Base-by-base conservation (phyloP, 2,797 vertebrate species). In the Lacerta bilineata region DNA sequence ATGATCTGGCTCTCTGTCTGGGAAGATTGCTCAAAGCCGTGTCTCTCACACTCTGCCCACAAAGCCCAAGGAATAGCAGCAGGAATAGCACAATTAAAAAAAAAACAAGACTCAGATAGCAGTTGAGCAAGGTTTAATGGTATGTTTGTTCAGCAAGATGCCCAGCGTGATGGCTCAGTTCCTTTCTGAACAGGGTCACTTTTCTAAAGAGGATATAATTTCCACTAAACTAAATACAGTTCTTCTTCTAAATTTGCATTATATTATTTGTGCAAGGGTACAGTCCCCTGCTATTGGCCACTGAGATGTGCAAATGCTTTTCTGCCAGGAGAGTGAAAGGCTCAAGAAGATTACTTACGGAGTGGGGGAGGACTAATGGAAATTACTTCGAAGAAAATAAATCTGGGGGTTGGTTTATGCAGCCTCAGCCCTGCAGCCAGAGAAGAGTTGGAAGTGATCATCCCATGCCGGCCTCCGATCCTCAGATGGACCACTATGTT, bases 51-150 rank as follows among this genome's bases (percentile, higher is more conserved):
- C 9, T 84, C 20, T 92, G 17, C 17, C 1, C 88, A 64, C 59
- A 87, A 43, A 79, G 33, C n/a, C 41, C 1, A 79, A 36, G 72
- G 86, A 74, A 59, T 27, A 80, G 15, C 17, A 76, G 29, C 43
- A 36, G 68, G 36, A 39, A 25, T n/a, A 81, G 87, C 92, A 36
- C 25, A 85, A n/a, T 85, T 1, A 18, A 39, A 76, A 41, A 76
- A 41, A 41, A 61, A 64, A 0, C 76, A 1, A 55, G 13, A 33
- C 79, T 83, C 39, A 89, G 33, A 64, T 64, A n/a, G 17, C 1
- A 9, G 75, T 80, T 86, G 84, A 59, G 29, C 79, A 39, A 66
- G 18, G 7, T 23, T 80, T 89, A 86, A 9, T 7, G 17, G 15
- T 80, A 64, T 33, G 20, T 18, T n/a, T 0, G 80, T 2, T 1